Percentiles rank a stretch among this genome's conserved stretches.
These are phyloP conservation scores for Caenorhabditis sulstoni DNA, from an alignment of 2,888 invertebrate genomes.

Conservation along the genomic window DNA sequence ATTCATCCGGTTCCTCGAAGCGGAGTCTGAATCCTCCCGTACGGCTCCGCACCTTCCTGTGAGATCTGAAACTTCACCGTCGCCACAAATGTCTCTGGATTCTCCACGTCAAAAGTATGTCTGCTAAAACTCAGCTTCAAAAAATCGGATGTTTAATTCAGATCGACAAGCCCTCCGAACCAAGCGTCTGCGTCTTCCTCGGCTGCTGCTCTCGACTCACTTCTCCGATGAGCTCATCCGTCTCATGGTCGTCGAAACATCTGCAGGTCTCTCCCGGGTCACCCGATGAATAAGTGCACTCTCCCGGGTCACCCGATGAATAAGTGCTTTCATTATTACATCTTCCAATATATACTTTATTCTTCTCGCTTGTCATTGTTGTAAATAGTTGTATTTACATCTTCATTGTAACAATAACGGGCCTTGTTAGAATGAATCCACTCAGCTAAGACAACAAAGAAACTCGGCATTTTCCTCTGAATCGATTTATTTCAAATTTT, in stretches of 20 bases:
- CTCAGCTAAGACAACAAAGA: too few relatives aligned
- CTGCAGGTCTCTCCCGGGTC: conserved; percentile 22
- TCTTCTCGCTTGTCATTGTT: too few relatives aligned
- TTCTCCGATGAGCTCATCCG: conserved; percentile 20
- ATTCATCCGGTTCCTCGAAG: conserved; percentile 85
- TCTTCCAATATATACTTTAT: too few relatives aligned
- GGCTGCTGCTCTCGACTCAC: conserved; percentile 52
- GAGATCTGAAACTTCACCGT: conserved; percentile 16
- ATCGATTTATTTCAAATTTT: too few relatives aligned
- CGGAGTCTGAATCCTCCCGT: conserved; percentile 67
- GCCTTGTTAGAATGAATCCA: too few relatives aligned
- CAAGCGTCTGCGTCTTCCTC: conserved; percentile 32
- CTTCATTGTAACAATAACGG: too few relatives aligned
- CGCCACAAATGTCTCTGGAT: conserved; percentile 44
- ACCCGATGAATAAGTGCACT: conserved; percentile 11
- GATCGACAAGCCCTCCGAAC: conserved; percentile 16
- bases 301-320: conserved; percentile 22
- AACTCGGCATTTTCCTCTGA: too few relatives aligned
- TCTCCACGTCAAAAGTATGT: conserved; percentile 12
- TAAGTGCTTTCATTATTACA: too few relatives aligned
- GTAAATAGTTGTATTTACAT: too few relatives aligned
- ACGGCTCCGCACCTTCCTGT: conserved; percentile 68
- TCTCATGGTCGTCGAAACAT: neutral
- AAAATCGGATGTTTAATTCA: neutral
- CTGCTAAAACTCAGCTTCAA: neutral